phyloP scores from a whole-genome alignment of 1,140 invertebrate genomes.

The Trypoxylus dichotomus region DNA sequence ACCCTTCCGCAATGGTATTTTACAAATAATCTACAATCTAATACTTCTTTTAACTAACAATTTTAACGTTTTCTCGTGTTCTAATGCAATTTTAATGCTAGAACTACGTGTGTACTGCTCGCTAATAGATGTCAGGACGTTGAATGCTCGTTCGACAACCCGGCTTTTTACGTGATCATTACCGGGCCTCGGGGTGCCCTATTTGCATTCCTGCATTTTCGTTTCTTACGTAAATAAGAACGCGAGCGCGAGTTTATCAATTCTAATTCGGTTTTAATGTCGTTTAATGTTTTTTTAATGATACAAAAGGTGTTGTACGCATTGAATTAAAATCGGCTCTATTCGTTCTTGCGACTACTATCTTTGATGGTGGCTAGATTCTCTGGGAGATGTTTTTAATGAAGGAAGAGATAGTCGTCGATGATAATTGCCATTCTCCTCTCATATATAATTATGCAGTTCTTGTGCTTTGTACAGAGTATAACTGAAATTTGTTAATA shows the following conservation, averaged over 20 bases:
- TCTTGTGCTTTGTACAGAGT: background rate
- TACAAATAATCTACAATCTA: background rate
- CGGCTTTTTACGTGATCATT: background rate
- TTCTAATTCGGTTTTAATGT: conserved; percentile 29
- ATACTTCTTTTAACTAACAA: background rate
- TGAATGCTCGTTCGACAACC: background rate
- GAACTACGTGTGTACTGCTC: background rate
- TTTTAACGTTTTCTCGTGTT: background rate
- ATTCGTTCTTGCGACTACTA: background rate
- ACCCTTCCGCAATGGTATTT: too few relatives aligned
- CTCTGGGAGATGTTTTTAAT: background rate
- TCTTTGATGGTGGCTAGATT: background rate
- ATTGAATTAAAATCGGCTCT: background rate
- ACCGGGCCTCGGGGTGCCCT: background rate
- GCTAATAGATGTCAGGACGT: background rate
- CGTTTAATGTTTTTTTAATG: conserved; percentile 30
- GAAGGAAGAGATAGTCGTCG: background rate
- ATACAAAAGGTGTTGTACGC: conserved; percentile 6
- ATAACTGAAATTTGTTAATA: background rate
- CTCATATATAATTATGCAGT: background rate
- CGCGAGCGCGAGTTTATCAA: conserved; percentile 6
- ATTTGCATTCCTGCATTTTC: conserved; percentile 17
- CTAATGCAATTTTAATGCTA: conserved; percentile 25
- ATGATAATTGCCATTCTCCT: background rate
- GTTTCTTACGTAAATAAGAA: conserved; percentile 1